These are phyloP conservation scores for Lagocephalus sceleratus DNA, from an alignment of 2,797 vertebrate genomes.

Conservation along the genomic window DNA sequence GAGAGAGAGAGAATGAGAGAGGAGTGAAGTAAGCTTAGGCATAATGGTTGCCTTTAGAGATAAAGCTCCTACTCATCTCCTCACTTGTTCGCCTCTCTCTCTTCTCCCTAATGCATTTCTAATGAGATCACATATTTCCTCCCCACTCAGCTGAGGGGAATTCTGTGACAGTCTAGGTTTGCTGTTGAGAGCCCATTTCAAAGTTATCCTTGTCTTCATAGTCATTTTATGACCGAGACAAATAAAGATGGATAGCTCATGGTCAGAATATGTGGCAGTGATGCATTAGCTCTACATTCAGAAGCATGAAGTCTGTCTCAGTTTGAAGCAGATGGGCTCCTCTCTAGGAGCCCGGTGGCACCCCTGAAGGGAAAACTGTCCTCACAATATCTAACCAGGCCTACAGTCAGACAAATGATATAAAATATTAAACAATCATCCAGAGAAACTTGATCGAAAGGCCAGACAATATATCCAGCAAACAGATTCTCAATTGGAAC, in stretches of 20 bases:
- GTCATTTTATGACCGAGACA: constrained; percentile 51
- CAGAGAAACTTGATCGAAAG: too few relatives aligned
- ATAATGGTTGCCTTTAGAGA: constrained; percentile 37
- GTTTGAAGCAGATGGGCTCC: constrained; percentile 38
- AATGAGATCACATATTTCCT: constrained; percentile 54
- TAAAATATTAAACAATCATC: constrained; percentile 13
- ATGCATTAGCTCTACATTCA: constrained; percentile 48
- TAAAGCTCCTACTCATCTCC: constrained; percentile 44
- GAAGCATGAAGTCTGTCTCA: constrained; percentile 21
- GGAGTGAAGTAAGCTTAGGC: too few relatives aligned
- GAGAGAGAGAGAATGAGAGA: too few relatives aligned
- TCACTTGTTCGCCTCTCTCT: constrained; percentile 24
- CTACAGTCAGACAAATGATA: constrained; percentile 30
- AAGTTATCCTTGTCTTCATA: constrained; percentile 49
- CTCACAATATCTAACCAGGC: constrained; percentile 32
- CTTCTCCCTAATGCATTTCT: constrained; percentile 62
- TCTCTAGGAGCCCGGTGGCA: constrained; percentile 35
- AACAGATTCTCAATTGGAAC: constrained; percentile 32
- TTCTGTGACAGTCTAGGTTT: constrained; percentile 29
- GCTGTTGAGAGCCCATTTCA: constrained; percentile 52
- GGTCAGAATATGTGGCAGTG: constrained; percentile 44
- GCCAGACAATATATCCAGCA: constrained; percentile 4
- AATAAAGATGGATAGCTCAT: constrained; percentile 54
- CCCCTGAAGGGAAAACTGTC: constrained; percentile 28
- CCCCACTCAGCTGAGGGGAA: constrained; percentile 36